Conservation (phyloP, 2,888 invertebrate genomes). For the Campoplex capitator region DNA sequence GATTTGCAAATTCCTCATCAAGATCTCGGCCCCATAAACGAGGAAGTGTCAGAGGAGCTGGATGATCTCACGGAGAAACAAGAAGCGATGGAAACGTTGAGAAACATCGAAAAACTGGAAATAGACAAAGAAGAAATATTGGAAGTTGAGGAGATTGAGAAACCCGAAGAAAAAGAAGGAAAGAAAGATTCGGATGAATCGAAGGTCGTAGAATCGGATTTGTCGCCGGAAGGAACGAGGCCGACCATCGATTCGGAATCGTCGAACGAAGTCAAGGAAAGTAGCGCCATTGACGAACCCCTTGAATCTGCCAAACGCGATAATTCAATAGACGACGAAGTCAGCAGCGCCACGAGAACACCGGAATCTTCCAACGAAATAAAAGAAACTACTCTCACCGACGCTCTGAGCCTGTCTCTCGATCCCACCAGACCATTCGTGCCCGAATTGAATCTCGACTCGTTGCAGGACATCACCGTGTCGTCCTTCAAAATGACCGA, state of each 20-base stretch:
- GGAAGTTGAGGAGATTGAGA: neutral
- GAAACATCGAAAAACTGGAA: neutral
- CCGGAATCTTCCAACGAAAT: slow-evolving; percentile 74
- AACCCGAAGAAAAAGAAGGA: neutral
- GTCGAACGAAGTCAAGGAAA: slow-evolving; percentile 73
- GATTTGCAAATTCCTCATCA: slow-evolving; percentile 74
- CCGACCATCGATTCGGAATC: slow-evolving; percentile 64
- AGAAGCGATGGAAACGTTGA: neutral
- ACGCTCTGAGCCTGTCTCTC: slow-evolving; percentile 70
- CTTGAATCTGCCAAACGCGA: slow-evolving; percentile 60
- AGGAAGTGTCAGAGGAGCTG: slow-evolving; percentile 75
- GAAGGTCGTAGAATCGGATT: slow-evolving; percentile 52
- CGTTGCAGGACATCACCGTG: slow-evolving; percentile 79
- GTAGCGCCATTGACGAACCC: slow-evolving; percentile 69
- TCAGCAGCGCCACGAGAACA: slow-evolving; percentile 66
- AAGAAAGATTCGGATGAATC: slow-evolving; percentile 23
- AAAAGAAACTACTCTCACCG: slow-evolving; percentile 74
- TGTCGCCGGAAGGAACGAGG: slow-evolving; percentile 58
- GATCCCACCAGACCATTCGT: slow-evolving; percentile 76
- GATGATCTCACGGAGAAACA: slow-evolving; percentile 62
- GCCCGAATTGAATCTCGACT: slow-evolving; percentile 81
- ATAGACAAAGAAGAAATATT: neutral
- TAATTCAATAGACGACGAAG: slow-evolving; percentile 72
- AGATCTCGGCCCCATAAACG: slow-evolving; percentile 79
- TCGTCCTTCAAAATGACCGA: slow-evolving; percentile 79